phyloP scores from a whole-genome alignment of 2,113 vertebrate species.

The Rhizomys pruinosus region DNA sequence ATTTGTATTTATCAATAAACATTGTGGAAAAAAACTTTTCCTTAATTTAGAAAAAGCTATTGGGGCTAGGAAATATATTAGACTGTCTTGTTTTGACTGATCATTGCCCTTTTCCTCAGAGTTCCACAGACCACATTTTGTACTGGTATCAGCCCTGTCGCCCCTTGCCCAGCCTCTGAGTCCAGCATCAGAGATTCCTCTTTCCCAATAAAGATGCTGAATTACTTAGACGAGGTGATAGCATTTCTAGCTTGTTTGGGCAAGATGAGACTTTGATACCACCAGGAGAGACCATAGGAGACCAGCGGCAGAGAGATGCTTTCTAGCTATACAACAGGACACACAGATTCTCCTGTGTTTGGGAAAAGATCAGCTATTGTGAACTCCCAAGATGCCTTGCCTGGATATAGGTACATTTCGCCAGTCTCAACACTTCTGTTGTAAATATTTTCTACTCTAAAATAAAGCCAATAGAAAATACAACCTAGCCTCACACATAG shows the following conservation, averaged over 20 bases:
- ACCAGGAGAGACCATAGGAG: slow-evolving; percentile 18
- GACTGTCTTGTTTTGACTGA: background rate
- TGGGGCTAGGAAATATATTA: background rate
- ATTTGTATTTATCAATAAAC: no score
- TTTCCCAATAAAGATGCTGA: background rate
- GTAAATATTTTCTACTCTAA: slow-evolving; percentile 46
- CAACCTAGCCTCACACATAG: background rate
- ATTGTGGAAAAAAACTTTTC: no score
- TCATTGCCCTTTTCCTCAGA: background rate
- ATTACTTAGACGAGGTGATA: background rate
- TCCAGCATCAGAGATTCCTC: background rate
- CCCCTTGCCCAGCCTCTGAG: background rate
- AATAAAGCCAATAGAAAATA: slow-evolving; percentile 8
- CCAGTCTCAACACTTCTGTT: background rate
- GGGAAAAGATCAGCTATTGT: background rate
- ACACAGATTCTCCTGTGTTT: background rate
- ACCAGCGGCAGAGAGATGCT: background rate
- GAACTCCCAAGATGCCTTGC: background rate
- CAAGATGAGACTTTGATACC: background rate
- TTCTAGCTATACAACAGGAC: background rate
- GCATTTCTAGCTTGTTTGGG: slow-evolving; percentile 18
- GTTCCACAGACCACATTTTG: background rate
- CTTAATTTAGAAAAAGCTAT: slow-evolving; percentile 45
- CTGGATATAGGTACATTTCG: background rate
- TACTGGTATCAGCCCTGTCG: background rate